Evolutionary conservation across 2,113 vertebrate species (phyloP).

Genomic region (Oncorhynchus clarkii): DNA sequence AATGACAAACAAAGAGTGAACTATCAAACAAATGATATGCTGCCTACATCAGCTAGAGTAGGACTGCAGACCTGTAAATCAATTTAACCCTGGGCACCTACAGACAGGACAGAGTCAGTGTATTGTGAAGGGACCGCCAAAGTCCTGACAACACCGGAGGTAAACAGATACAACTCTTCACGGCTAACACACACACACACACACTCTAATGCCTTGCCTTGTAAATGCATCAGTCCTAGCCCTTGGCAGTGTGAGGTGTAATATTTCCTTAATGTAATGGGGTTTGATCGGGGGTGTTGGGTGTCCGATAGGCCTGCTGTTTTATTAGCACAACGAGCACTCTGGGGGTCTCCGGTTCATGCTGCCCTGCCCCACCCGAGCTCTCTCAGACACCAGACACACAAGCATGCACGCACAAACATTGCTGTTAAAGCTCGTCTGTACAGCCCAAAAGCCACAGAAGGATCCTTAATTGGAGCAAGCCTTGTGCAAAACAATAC

Average conservation of each 20-base stretch:
- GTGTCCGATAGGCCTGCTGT: constrained; percentile 82
- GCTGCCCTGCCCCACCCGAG: constrained; percentile 57
- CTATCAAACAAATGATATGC: constrained; percentile 1
- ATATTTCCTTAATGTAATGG: constrained; percentile 92
- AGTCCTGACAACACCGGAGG: constrained; percentile 81
- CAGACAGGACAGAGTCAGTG: constrained; percentile 75
- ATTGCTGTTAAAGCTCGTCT: constrained; percentile 50
- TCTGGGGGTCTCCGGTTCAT: constrained; percentile 84
- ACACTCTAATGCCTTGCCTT: constrained; percentile 74
- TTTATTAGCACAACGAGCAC: constrained; percentile 91
- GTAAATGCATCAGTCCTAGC: constrained; percentile 70
- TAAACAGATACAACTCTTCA: constrained; percentile 87
- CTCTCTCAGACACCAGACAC: constrained; percentile 27
- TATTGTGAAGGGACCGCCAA: constrained; percentile 85
- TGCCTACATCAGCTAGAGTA: not conserved
- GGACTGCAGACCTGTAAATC: constrained; percentile 62
- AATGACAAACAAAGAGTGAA: not conserved
- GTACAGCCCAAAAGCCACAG: constrained; percentile 66
- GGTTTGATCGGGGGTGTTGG: constrained; percentile 89
- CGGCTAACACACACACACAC: constrained; percentile 62
- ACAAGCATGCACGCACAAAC: constrained; percentile 22
- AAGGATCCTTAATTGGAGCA: constrained; percentile 36
- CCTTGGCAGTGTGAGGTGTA: constrained; percentile 74
- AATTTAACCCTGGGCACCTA: constrained; percentile 74
- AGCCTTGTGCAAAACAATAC: constrained; percentile 51